phyloP scores from a whole-genome alignment of 2,797 vertebrate species.

The Melanotaenia boesemani region DNA sequence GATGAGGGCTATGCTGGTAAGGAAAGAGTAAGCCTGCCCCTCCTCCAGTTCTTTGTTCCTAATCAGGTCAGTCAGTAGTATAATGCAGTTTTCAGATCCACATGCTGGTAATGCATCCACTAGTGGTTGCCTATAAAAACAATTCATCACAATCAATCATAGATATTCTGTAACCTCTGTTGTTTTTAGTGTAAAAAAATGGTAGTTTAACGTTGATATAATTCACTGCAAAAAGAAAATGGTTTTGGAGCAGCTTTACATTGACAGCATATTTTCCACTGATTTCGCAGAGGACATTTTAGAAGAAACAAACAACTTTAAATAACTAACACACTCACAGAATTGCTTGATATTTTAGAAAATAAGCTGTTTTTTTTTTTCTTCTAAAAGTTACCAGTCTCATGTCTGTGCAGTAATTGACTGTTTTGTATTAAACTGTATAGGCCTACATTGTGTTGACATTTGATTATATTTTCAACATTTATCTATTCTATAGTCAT shows the following conservation, averaged over 20 bases:
- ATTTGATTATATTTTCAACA: too few species aligned
- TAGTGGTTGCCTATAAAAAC: slow-evolving; percentile 85
- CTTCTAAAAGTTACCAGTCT: background rate
- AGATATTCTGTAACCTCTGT: background rate
- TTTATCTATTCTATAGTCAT: too few species aligned
- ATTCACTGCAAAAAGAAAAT: too few species aligned
- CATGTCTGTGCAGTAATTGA: background rate
- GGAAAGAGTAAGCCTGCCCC: slow-evolving; percentile 79
- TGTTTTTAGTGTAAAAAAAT: background rate
- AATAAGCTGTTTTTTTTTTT: background rate
- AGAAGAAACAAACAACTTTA: background rate
- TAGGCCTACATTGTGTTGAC: too few species aligned
- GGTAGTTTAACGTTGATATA: background rate
- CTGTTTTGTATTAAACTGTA: too few species aligned
- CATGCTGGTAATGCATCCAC: slow-evolving; percentile 87
- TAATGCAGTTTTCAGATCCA: slow-evolving; percentile 86
- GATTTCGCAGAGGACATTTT: background rate
- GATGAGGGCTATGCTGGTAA: slow-evolving; percentile 85
- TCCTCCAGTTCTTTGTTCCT: slow-evolving; percentile 80
- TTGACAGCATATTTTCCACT: background rate
- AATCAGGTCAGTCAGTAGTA: slow-evolving; percentile 84
- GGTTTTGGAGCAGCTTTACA: background rate
- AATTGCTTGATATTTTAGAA: background rate
- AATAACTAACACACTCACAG: background rate
- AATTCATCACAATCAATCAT: slow-evolving; percentile 19